Evolutionary conservation across 1,140 invertebrate species (phyloP), one percentile per base, ranked within the genome.

Genomic region (Microplitis demolitor): DNA sequence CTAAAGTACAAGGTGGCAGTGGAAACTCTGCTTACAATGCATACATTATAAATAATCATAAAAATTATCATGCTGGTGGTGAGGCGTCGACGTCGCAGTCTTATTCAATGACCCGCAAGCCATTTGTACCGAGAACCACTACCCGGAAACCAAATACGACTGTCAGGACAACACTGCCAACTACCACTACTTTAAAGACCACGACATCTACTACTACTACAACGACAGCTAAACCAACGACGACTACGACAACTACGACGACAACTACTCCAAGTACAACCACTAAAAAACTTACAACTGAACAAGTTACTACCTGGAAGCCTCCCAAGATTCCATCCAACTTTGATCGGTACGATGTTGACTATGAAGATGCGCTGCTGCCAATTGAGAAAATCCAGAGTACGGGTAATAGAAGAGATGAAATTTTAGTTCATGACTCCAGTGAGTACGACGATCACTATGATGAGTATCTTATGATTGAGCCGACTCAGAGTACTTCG

Each of bases 1-100:
- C 91, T 0, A 93, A 93, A 82, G 89, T 93, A 35, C 92, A 93
- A 80, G 92, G 92, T 66, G 91, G 89, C 54, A 45, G 8, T 11
- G 39, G 39, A 5, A 45, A 45, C 39, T 86, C 89, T 8, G 90
- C 90, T 74, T 90, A 89, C 66, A 88, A 87, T 13, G 89, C 88
- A 6, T 88, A 89, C 31, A 92, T 35, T 39, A 16, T 67, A n/a
- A 72, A 92, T 79, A 90, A 91, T 74, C 90, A 90, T 77, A 89
- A 90, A 16, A 89, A 89, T 68, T 87, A 85, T 60, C 76, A 82
- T 5, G 78, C 78, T 9, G 64, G 69, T 3, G 61, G 74, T 1
- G 63, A 72, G 35, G 54, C 35, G 4, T 76, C 72, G 24, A 35
- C 83, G 79, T 77, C 71, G 3, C 61, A 64, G 63, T 66, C 62